Evolutionary conservation across 2,888 invertebrate species (phyloP), one percentile per base, ranked within the genome.

Genomic region (Xiphydria camelus): DNA sequence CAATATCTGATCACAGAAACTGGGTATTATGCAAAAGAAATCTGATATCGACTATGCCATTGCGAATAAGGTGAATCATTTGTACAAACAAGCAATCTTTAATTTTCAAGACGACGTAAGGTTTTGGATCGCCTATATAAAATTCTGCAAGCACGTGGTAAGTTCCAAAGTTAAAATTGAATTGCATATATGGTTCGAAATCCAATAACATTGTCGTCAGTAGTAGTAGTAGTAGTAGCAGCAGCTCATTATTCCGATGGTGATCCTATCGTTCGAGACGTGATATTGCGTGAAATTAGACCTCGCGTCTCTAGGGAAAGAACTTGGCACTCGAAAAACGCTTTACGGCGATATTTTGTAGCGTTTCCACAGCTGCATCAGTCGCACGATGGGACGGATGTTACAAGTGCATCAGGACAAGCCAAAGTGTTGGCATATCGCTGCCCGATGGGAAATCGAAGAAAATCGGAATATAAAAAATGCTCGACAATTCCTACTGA

Each of bases 51-150:
- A 92, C 70, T 80, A 80, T 68, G 76, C 84, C 0, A 85, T 94
- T 55, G 80, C 84, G 0, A 85, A 83, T 47, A 82, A 89, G 52
- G 81, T 93, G 6, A 86, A 88, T 62, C 82, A 80, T 62, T 74
- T 93, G 15, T 93, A 89, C 66, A 86, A 84, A 66, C 85, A 84
- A 57, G 84, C 85, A 14, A 79, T 87, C 41, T 78, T 79, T 21
- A 79, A 83, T 52, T 91, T 87, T 65, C 83, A 87, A 60, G 81
- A 85, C 62, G 89, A 92, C 65, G 75, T 87, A 25, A 81, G 85
- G 53, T 78, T 92, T 43, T 91, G 89, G 84, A 79, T 88, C 61
- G 85, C 87, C 31, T 89, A 88, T 63, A 85, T 93, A 40, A 87
- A 88, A 62, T 93, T 91, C 70, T 88, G 88, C 61, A 86, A 83